Evolutionary conservation across 2,113 vertebrate species (phyloP).

Genomic region (Peromyscus leucopus): DNA sequence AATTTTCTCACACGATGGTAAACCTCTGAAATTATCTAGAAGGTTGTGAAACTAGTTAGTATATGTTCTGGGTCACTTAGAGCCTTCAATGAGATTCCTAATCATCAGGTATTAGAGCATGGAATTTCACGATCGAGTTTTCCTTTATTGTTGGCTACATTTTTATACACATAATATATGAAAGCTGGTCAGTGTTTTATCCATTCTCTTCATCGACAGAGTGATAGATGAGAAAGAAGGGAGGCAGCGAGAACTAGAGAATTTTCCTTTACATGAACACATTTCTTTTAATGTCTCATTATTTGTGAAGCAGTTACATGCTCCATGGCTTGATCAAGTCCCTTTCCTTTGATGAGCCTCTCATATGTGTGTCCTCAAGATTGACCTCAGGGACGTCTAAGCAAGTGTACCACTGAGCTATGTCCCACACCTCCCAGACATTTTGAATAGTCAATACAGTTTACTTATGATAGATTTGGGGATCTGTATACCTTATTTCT

Average conservation of each 20-base stretch:
- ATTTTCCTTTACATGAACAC: not conserved
- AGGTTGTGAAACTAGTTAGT: not conserved
- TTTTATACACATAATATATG: not conserved
- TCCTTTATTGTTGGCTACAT: not conserved
- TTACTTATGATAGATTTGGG: not conserved
- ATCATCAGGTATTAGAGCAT: not conserved
- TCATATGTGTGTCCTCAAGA: not conserved
- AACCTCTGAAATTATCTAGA: slow-evolving; percentile 19
- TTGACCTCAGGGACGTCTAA: too few relatives aligned
- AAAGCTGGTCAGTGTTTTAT: not conserved
- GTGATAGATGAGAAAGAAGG: not conserved
- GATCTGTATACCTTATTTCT: slow-evolving; percentile 21
- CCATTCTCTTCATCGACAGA: not conserved
- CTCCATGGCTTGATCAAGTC: not conserved
- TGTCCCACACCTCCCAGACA: not conserved
- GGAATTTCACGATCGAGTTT: slow-evolving; percentile 11
- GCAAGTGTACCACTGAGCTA: not conserved
- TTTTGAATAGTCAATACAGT: not conserved
- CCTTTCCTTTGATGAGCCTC: not conserved
- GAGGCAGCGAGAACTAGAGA: too few relatives aligned
- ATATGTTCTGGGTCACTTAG: not conserved
- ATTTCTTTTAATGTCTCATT: not conserved
- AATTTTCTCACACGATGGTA: not conserved
- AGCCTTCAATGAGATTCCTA: not conserved
- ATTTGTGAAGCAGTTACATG: not conserved